A percentile compares a stretch with the other conserved stretches of the same genome.
Conservation (phyloP, 2,888 invertebrate species). For the Drosophila imparisetae region DNA sequence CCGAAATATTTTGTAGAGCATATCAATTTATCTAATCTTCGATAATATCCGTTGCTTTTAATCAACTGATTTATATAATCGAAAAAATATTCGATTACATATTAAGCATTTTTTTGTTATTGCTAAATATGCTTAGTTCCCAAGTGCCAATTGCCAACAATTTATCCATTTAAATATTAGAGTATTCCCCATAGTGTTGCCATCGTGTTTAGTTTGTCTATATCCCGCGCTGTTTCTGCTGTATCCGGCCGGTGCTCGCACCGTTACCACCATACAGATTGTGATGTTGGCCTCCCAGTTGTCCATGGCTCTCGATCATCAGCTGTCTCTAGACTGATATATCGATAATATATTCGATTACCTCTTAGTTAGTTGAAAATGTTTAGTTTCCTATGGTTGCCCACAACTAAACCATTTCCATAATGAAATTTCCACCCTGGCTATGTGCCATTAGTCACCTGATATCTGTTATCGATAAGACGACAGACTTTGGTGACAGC, state of each 20-base stretch:
- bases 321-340: conserved; percentile 85
- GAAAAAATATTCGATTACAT: neutral
- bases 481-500: conserved; percentile 25
- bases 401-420: neutral
- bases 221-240: conserved; percentile 86
- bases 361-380: neutral
- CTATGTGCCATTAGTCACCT: neutral
- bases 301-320: conserved; percentile 92
- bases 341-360: conserved; percentile 15
- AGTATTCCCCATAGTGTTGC: neutral
- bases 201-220: conserved; percentile 83
- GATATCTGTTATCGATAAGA: conserved; percentile 37
- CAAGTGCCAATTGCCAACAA: no score
- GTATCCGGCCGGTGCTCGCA: conserved; percentile 82
- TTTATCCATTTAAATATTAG: neutral
- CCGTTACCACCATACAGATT: conserved; percentile 88
- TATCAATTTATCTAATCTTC: no score
- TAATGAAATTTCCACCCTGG: neutral
- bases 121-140: neutral
- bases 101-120: neutral
- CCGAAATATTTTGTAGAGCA: no score
- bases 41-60: no score
- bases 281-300: conserved; percentile 87
- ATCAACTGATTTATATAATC: neutral
- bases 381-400: neutral